phyloP scores from a whole-genome alignment of 2,888 invertebrate genomes.

The Sylvicola cinctus region DNA sequence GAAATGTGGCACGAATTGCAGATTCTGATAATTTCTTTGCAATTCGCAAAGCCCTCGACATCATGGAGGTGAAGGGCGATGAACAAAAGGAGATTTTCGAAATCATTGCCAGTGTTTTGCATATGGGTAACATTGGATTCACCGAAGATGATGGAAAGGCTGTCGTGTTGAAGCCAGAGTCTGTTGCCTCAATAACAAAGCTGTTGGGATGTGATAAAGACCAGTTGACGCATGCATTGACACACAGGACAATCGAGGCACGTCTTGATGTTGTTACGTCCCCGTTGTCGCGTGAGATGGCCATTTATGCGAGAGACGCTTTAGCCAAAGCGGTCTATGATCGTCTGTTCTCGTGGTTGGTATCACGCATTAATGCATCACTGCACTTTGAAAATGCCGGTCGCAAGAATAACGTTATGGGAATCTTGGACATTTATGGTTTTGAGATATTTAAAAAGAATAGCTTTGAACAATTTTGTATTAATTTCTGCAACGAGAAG shows the following conservation, averaged over 20 bases:
- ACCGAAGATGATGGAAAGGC: slow-evolving; percentile 50
- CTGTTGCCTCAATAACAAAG: slow-evolving; percentile 43
- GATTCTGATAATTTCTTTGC: slow-evolving; percentile 48
- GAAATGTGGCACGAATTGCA: slow-evolving; percentile 25
- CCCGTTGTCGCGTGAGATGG: slow-evolving; percentile 59
- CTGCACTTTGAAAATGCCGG: slow-evolving; percentile 35
- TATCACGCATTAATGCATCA: slow-evolving; percentile 55
- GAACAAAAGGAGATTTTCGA: slow-evolving; percentile 60
- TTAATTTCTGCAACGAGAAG: slow-evolving; percentile 91
- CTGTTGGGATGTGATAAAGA: slow-evolving; percentile 49
- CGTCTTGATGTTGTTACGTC: slow-evolving; percentile 64
- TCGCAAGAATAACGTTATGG: slow-evolving; percentile 50
- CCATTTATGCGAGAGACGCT: slow-evolving; percentile 74
- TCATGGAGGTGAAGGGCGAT: slow-evolving; percentile 48
- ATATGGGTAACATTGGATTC: slow-evolving; percentile 73
- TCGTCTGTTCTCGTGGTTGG: slow-evolving; percentile 78
- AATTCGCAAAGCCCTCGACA: slow-evolving; percentile 52
- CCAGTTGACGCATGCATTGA: slow-evolving; percentile 49
- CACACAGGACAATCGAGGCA: slow-evolving; percentile 71
- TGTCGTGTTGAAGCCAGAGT: slow-evolving; percentile 42
- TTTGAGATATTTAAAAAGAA: slow-evolving; percentile 86
- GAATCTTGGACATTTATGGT: slow-evolving; percentile 84
- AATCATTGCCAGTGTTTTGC: slow-evolving; percentile 67
- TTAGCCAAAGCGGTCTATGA: slow-evolving; percentile 83
- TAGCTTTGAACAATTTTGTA: slow-evolving; percentile 69